phyloP scores from a whole-genome alignment of 2,797 vertebrate genomes.

The Odontamblyopus lacepedii region DNA sequence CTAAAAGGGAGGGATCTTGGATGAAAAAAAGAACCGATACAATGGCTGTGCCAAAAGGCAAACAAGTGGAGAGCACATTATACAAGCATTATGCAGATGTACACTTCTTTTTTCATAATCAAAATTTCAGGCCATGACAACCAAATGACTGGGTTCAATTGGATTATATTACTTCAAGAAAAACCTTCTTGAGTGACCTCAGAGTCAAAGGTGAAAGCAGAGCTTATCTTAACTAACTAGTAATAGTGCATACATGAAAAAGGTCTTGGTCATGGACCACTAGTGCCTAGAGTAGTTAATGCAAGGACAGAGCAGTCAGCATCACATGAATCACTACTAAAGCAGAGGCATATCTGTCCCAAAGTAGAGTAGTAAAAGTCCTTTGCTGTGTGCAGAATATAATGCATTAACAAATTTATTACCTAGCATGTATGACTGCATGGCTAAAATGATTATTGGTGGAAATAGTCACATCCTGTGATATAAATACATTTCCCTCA shows the following conservation, averaged over 20 bases:
- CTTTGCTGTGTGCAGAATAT: neutral
- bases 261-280: constrained; percentile 19
- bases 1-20: constrained; percentile 6
- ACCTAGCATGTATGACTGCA: too few species aligned
- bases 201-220: constrained; percentile 35
- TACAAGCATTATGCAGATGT: neutral
- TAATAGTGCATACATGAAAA: constrained; percentile 13
- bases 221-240: constrained; percentile 18
- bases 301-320: constrained; percentile 19
- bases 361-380: constrained; percentile 23
- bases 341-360: constrained; percentile 26
- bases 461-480: too few species aligned
- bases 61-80: neutral
- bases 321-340: constrained; percentile 22
- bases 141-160: neutral
- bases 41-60: neutral
- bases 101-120: neutral
- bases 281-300: constrained; percentile 22
- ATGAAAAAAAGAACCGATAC: neutral
- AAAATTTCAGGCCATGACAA: constrained; percentile 6
- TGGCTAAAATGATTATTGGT: too few species aligned
- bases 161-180: neutral
- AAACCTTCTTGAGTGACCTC: constrained; percentile 12
- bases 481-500: too few species aligned
- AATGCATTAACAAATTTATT: neutral